These are phyloP conservation scores for Poecilia gillii DNA, from an alignment of 2,797 vertebrate genomes.

Conservation along the genomic window DNA sequence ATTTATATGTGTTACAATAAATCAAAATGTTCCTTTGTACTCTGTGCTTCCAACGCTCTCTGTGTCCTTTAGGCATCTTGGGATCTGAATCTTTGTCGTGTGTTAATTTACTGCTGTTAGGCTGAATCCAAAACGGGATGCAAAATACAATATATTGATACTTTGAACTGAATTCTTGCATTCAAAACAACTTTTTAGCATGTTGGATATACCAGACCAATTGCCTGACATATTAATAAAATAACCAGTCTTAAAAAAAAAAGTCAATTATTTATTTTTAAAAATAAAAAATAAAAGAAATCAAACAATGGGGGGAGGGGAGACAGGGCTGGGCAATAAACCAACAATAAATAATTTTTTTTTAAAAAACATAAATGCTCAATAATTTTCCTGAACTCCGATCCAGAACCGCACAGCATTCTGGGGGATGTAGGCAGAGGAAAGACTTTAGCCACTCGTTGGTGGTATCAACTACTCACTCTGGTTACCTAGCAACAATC, in stretches of 20 bases:
- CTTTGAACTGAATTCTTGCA: neutral
- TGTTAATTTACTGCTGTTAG: neutral
- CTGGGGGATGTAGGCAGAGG: too few species aligned
- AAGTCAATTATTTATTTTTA: neutral
- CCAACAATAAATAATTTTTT: too few species aligned
- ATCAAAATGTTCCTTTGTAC: neutral
- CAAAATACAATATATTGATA: neutral
- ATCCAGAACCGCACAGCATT: too few species aligned
- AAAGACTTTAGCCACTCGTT: too few species aligned
- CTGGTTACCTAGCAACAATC: too few species aligned
- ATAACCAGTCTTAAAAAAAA: neutral
- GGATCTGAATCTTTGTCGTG: neutral
- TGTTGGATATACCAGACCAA: neutral
- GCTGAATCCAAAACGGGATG: neutral
- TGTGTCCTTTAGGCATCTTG: neutral
- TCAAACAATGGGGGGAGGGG: too few species aligned
- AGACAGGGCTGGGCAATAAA: too few species aligned
- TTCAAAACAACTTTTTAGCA: neutral
- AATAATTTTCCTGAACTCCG: too few species aligned
- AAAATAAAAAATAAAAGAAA: neutral
- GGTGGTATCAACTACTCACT: too few species aligned
- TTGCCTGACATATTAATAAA: neutral
- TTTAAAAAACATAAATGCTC: too few species aligned
- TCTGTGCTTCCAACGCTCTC: neutral
- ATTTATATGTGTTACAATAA: too few species aligned